Conservation (phyloP, 2,888 invertebrate genomes). For the Melieria picta region DNA sequence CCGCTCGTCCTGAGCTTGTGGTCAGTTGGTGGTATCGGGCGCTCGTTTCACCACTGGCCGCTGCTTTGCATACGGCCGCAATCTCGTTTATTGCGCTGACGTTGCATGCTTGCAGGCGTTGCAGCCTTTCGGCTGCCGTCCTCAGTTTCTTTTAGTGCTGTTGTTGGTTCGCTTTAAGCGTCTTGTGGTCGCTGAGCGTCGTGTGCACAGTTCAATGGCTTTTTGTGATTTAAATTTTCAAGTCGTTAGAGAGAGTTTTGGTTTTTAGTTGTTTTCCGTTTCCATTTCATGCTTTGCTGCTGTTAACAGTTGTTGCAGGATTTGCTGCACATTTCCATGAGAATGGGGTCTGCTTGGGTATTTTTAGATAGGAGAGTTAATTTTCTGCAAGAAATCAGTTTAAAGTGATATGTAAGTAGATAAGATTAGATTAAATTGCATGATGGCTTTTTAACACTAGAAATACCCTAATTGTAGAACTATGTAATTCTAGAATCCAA, state of each 20-base stretch:
- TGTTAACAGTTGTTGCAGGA: slow-evolving; percentile 17
- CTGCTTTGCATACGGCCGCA: slow-evolving; percentile 31
- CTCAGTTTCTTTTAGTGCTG: slow-evolving; percentile 23
- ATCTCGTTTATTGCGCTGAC: slow-evolving; percentile 20
- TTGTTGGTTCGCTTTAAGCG: slow-evolving; percentile 22
- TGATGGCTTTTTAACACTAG: too few relatives aligned
- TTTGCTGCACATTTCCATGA: not conserved
- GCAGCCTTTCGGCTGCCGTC: not conserved
- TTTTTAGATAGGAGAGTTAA: slow-evolving; percentile 11
- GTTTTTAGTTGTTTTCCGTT: not conserved
- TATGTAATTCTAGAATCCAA: too few relatives aligned
- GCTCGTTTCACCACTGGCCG: slow-evolving; percentile 34
- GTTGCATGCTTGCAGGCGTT: slow-evolving; percentile 36
- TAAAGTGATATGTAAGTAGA: not conserved
- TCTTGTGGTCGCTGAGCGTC: not conserved
- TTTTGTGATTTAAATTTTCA: slow-evolving; percentile 33
- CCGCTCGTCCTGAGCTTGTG: slow-evolving; percentile 35
- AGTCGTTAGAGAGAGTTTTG: slow-evolving; percentile 1
- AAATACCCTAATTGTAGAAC: too few relatives aligned
- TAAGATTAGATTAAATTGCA: too few relatives aligned
- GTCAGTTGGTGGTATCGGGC: slow-evolving; percentile 39
- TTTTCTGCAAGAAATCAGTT: slow-evolving; percentile 2
- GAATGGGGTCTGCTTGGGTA: slow-evolving; percentile 2
- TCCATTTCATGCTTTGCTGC: not conserved
- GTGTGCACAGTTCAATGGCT: slow-evolving; percentile 45